Evolutionary conservation across 2,113 vertebrate genomes (phyloP).

Genomic region (Calidris pugnax): DNA sequence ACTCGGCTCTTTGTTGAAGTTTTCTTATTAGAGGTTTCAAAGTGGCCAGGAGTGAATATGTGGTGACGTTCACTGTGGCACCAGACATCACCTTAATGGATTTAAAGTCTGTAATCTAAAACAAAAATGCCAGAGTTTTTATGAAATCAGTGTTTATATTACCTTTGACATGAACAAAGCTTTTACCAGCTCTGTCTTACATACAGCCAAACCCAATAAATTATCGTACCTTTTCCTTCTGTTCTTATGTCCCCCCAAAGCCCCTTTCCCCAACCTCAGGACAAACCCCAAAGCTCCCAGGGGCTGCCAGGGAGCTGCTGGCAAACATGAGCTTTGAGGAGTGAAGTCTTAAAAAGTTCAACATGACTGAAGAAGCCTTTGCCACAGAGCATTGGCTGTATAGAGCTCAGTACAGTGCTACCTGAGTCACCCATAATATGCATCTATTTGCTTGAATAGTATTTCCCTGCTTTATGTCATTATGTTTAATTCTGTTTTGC

Average conservation of each 20-base stretch:
- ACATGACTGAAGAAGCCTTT: accelerated
- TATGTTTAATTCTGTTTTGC: background rate
- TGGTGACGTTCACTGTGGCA: background rate
- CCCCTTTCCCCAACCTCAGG: background rate
- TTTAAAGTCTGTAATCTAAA: background rate
- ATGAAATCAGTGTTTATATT: background rate
- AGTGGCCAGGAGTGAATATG: background rate
- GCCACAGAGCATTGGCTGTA: background rate
- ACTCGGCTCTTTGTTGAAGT: background rate
- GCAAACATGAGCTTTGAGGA: background rate
- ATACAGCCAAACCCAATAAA: background rate
- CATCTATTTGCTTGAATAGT: background rate
- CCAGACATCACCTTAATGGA: background rate
- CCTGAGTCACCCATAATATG: background rate
- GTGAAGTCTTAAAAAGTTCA: background rate
- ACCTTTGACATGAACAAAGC: background rate
- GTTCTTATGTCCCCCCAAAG: background rate
- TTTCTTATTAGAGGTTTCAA: background rate
- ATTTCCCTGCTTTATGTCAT: background rate
- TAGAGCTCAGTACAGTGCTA: background rate
- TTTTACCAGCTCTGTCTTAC: background rate
- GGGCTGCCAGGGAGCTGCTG: background rate
- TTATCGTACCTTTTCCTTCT: background rate
- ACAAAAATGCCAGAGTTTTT: background rate
- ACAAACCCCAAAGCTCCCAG: background rate